A percentile compares a stretch with the other conserved stretches of the same genome.
Conservation (phyloP, 2,888 invertebrate species). For the Rotaria sp. region DNA sequence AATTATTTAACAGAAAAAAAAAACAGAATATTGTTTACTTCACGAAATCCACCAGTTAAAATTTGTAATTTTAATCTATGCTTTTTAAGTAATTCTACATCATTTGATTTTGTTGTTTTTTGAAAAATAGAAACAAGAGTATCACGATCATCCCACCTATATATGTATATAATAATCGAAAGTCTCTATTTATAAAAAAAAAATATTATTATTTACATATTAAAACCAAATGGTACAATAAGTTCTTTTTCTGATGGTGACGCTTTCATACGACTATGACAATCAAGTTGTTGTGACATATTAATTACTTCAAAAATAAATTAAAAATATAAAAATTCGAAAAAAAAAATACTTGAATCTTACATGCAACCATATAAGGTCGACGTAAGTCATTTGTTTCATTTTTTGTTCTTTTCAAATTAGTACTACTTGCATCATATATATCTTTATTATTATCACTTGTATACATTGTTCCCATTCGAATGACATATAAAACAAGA, state of each 20-base stretch:
- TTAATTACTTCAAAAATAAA: not conserved
- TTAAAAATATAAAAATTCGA: not conserved
- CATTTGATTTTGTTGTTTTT: conserved; percentile 25
- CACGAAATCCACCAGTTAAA: not conserved
- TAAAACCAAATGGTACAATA: conserved; percentile 24
- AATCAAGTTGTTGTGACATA: conserved; percentile 27
- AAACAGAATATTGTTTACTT: not conserved
- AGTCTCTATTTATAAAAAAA: not conserved
- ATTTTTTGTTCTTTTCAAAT: not conserved
- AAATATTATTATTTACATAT: not conserved
- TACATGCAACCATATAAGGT: conserved; percentile 20
- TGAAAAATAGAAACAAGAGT: conserved; percentile 15
- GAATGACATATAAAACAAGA: not conserved
- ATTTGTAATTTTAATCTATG: conserved; percentile 20
- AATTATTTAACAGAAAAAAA: not conserved
- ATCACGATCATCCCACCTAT: conserved; percentile 27
- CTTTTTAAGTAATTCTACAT: not conserved
- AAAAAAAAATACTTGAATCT: not conserved
- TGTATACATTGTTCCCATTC: not conserved
- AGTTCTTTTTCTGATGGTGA: conserved; percentile 7
- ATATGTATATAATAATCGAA: not conserved
- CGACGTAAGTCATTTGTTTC: conserved; percentile 21
- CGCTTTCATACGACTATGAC: conserved; percentile 12
- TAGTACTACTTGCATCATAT: not conserved
- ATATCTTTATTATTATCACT: not conserved